Conservation (phyloP, 1,140 invertebrate genomes). For the Magallana ariakensis region DNA sequence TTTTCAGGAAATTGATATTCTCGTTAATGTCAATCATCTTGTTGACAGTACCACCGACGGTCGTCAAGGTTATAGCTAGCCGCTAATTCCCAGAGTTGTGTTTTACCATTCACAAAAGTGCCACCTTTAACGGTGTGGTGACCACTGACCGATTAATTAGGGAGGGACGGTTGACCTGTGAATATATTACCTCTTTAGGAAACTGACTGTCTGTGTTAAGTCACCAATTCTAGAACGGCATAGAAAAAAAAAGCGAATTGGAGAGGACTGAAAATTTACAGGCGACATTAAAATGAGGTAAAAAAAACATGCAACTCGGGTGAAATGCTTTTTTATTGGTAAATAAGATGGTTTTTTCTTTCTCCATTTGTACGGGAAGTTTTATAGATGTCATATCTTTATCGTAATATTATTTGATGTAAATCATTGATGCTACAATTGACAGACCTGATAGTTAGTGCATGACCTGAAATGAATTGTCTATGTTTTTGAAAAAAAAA, state of each 20-base stretch:
- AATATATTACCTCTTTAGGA: not conserved
- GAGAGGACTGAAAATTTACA: not conserved
- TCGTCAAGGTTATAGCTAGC: constrained; percentile 8
- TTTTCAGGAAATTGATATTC: constrained; percentile 28
- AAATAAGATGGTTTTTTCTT: not conserved
- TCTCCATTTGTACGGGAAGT: not conserved
- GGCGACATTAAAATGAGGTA: not conserved
- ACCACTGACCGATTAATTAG: not conserved
- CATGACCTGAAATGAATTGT: constrained; percentile 12
- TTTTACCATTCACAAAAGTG: constrained; percentile 23
- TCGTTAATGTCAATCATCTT: constrained; percentile 15
- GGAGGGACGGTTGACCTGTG: not conserved
- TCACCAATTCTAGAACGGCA: too few relatives aligned
- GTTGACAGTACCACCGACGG: not conserved
- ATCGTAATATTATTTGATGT: constrained; percentile 16
- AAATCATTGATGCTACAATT: not conserved
- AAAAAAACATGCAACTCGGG: not conserved
- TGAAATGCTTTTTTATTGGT: not conserved
- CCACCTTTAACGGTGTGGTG: not conserved
- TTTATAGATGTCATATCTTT: not conserved
- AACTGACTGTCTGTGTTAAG: not conserved
- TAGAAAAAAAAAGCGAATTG: not conserved
- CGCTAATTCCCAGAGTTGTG: not conserved
- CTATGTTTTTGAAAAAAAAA: not conserved
- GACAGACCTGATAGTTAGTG: not conserved